These are phyloP conservation scores for Epinephelus fuscoguttatus DNA, from an alignment of 2,113 vertebrate species.

Conservation along the genomic window DNA sequence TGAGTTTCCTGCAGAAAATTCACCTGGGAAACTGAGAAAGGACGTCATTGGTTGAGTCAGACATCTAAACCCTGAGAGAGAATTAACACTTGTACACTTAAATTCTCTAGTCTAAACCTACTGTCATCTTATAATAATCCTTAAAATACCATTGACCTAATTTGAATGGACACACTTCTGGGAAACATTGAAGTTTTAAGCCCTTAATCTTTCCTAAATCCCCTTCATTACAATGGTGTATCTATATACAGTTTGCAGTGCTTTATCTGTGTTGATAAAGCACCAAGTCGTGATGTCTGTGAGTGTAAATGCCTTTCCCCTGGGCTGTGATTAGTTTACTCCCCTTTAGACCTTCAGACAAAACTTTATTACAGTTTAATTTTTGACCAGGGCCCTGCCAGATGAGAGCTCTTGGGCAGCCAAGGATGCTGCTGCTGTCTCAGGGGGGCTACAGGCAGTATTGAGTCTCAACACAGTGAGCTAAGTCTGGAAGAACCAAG, in stretches of 20 bases:
- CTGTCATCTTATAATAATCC: conserved; percentile 60
- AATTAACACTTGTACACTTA: conserved; percentile 41
- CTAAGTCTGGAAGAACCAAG: conserved; percentile 30
- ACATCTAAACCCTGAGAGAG: conserved; percentile 36
- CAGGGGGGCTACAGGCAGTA: conserved; percentile 12
- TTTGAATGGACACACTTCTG: conserved; percentile 60
- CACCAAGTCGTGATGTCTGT: conserved; percentile 27
- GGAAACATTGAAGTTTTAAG: conserved; percentile 63
- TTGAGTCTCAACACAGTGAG: conserved; percentile 22
- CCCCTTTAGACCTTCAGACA: conserved; percentile 37
- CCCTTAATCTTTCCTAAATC: conserved; percentile 64
- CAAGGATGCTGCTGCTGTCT: conserved; percentile 28
- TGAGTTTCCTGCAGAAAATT: conserved; percentile 27
- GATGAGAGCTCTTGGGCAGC: not conserved
- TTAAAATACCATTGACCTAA: conserved; percentile 59
- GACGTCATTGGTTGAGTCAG: conserved; percentile 23
- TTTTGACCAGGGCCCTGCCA: conserved; percentile 21
- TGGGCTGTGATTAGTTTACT: conserved; percentile 41
- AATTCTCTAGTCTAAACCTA: conserved; percentile 47
- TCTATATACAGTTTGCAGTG: conserved; percentile 35
- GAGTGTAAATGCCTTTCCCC: conserved; percentile 30
- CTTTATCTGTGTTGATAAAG: conserved; percentile 52
- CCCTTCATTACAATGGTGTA: conserved; percentile 52
- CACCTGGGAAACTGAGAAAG: conserved; percentile 3
- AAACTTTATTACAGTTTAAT: conserved; percentile 51